Conservation (phyloP, 1,140 invertebrate species). For the Camponotus floridanus region DNA sequence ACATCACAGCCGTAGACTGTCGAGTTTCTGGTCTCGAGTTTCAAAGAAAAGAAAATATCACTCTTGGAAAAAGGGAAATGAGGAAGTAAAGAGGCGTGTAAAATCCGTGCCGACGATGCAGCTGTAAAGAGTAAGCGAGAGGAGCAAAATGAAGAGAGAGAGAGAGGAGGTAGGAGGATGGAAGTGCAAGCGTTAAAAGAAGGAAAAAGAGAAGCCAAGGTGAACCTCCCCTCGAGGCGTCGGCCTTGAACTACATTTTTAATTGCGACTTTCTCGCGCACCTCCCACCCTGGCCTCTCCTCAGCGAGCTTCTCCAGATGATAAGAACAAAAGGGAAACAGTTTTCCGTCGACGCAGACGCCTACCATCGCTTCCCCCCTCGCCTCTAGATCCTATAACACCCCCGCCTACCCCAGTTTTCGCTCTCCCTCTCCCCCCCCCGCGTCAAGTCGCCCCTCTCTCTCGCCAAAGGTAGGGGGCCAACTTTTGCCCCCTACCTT, state of each 20-base stretch:
- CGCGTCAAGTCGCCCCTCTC: constrained; percentile 63
- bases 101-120: constrained; percentile 31
- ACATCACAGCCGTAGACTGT: constrained; percentile 4
- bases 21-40: constrained; percentile 11
- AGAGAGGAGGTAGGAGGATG: constrained; percentile 43
- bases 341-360: constrained; percentile 78
- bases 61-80: constrained; percentile 63
- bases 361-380: constrained; percentile 25
- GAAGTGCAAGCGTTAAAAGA: constrained; percentile 49
- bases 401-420: constrained; percentile 60
- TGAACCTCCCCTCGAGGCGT: constrained; percentile 77
- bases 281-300: constrained; percentile 41
- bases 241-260: constrained; percentile 86
- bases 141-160: background rate
- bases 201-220: constrained; percentile 70
- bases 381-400: background rate
- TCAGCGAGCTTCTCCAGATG: constrained; percentile 71
- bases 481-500: constrained; percentile 70
- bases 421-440: constrained; percentile 33
- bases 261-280: constrained; percentile 82
- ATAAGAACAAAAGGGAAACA: constrained; percentile 85
- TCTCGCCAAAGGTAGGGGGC: constrained; percentile 64
- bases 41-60: constrained; percentile 24
- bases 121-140: background rate
- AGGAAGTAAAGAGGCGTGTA: constrained; percentile 27